These are phyloP conservation scores for Galeruca laticollis DNA, from an alignment of 2,888 invertebrate genomes.

Conservation along the genomic window DNA sequence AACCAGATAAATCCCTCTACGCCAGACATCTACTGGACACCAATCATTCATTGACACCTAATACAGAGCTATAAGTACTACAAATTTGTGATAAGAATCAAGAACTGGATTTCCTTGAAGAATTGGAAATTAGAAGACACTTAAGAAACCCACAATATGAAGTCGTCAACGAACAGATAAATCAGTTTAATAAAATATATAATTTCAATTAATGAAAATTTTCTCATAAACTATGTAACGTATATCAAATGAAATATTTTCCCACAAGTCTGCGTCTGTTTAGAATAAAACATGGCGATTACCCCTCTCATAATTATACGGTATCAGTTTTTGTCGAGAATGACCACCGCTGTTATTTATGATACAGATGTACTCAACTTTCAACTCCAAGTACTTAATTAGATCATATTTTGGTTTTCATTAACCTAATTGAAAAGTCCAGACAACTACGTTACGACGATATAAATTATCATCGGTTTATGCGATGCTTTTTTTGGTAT, in stretches of 20 bases:
- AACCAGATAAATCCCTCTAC: too few relatives aligned
- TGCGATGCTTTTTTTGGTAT: background rate
- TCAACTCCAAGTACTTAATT: conserved; percentile 52
- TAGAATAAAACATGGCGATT: background rate
- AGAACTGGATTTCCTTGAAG: too few relatives aligned
- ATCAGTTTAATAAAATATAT: too few relatives aligned
- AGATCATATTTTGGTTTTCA: conserved; percentile 57
- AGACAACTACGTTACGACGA: conserved; percentile 46
- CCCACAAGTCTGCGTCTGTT: conserved; percentile 7
- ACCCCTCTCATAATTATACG: conserved; percentile 17
- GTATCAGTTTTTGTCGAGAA: conserved; percentile 31
- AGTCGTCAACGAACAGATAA: too few relatives aligned
- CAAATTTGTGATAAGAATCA: too few relatives aligned
- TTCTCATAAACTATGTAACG: background rate
- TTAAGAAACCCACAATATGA: too few relatives aligned
- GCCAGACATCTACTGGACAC: too few relatives aligned
- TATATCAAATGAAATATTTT: background rate
- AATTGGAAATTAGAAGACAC: too few relatives aligned
- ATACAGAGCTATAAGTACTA: too few relatives aligned
- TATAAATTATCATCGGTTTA: conserved; percentile 35
- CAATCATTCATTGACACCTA: too few relatives aligned
- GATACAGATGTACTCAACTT: conserved; percentile 43
- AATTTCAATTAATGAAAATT: background rate
- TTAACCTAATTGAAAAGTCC: conserved; percentile 57
- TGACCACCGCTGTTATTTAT: conserved; percentile 52